Evolutionary conservation across 2,113 vertebrate species (phyloP).

Genomic region (Balaeniceps rex): DNA sequence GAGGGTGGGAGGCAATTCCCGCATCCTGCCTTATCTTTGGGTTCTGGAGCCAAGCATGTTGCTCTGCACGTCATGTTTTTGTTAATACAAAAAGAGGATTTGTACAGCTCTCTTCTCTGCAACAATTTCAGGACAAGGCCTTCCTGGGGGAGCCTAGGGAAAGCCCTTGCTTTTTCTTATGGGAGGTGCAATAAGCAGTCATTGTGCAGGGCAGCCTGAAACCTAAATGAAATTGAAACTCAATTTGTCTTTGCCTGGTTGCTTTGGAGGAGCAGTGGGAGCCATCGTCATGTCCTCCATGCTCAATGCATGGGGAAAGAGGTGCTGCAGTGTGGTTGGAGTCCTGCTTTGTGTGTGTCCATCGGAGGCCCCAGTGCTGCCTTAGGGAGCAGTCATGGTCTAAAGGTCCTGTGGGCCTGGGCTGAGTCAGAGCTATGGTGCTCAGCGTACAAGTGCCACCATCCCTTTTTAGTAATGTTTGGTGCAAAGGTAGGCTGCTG

Average conservation of each 20-base stretch:
- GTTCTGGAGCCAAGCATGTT: not conserved
- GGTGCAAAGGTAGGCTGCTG: not conserved
- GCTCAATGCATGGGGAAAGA: not conserved
- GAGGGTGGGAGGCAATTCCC: conserved; percentile 32
- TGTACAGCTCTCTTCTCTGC: not conserved
- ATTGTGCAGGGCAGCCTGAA: not conserved
- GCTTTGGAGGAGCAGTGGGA: not conserved
- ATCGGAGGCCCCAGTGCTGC: not conserved
- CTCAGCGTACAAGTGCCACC: not conserved
- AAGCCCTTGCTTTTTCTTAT: not conserved
- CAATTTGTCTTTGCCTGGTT: not conserved
- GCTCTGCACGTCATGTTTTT: not conserved
- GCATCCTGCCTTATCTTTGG: not conserved
- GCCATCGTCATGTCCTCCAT: not conserved
- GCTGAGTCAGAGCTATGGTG: not conserved
- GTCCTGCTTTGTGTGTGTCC: not conserved
- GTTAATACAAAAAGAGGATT: not conserved
- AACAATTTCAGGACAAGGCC: not conserved
- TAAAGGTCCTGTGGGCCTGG: not conserved
- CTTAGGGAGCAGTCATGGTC: not conserved
- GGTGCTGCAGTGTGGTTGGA: not conserved
- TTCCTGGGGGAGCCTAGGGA: not conserved
- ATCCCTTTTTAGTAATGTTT: not conserved
- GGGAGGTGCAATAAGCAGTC: not conserved
- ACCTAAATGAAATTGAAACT: not conserved